Conservation (phyloP, 2,888 invertebrate species). For the Drosophila hamatofila region DNA sequence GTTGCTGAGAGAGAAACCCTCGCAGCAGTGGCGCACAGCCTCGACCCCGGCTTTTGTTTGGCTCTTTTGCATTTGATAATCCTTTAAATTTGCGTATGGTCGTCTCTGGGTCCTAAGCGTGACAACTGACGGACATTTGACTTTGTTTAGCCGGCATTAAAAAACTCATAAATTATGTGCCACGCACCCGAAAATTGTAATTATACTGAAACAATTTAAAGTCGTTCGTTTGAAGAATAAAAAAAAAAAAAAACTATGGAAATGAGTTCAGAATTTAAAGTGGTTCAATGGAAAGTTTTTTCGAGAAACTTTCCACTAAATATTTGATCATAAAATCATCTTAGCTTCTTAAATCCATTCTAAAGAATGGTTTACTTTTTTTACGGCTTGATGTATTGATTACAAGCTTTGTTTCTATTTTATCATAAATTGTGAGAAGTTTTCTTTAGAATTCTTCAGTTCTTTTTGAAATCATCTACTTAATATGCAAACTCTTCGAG, state of each 20-base stretch:
- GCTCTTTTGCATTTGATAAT: conserved; percentile 78
- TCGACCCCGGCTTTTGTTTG: conserved; percentile 13
- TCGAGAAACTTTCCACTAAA: conserved; percentile 1
- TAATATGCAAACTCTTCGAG: neutral
- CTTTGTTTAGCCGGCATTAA: conserved; percentile 69
- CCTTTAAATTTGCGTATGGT: conserved; percentile 76
- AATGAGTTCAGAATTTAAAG: neutral
- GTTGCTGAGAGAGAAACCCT: conserved; percentile 48
- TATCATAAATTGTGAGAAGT: neutral
- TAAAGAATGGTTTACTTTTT: neutral
- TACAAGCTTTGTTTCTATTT: neutral
- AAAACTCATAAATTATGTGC: conserved; percentile 59
- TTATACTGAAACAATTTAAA: conserved; percentile 23
- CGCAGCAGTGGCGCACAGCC: conserved; percentile 32
- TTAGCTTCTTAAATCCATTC: neutral
- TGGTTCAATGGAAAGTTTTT: neutral
- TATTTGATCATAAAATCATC: neutral
- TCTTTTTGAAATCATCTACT: neutral
- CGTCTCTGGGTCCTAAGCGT: conserved; percentile 41
- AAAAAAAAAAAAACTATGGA: conserved; percentile 2
- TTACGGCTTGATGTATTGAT: neutral
- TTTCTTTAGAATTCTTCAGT: neutral
- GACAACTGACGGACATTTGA: conserved; percentile 71
- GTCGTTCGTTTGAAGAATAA: neutral
- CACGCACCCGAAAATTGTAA: conserved; percentile 22